Conservation (phyloP, 2,797 vertebrate species). For the Parotocinclus haroldoi region DNA sequence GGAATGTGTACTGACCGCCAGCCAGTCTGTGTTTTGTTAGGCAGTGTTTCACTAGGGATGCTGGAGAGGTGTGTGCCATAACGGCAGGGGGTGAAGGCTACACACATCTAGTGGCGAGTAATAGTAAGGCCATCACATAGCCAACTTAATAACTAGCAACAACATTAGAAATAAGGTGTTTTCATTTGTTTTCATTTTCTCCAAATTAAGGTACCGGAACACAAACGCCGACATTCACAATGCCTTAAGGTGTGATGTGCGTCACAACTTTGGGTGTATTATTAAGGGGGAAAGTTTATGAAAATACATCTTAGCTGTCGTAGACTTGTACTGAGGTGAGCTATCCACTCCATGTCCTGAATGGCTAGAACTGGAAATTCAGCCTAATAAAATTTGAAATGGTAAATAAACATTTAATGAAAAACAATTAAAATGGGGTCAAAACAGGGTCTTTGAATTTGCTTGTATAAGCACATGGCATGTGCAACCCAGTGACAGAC, state of each 20-base stretch:
- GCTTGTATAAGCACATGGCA: constrained; percentile 1
- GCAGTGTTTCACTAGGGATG: constrained; percentile 54
- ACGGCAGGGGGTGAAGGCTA: constrained; percentile 43
- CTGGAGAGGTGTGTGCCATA: constrained; percentile 55
- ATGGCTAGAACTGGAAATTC: constrained; percentile 21
- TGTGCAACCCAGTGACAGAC: not conserved
- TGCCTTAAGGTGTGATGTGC: constrained; percentile 65
- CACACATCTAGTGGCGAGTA: constrained; percentile 23
- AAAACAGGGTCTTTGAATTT: constrained; percentile 16
- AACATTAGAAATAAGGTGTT: constrained; percentile 72
- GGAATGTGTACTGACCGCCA: constrained; percentile 53
- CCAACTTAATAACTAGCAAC: constrained; percentile 68
- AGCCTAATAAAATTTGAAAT: constrained; percentile 24
- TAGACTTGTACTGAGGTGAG: constrained; percentile 47
- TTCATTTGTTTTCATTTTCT: constrained; percentile 73
- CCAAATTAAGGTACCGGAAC: constrained; percentile 58
- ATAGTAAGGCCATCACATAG: constrained; percentile 54
- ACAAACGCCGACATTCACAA: constrained; percentile 54
- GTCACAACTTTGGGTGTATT: constrained; percentile 50
- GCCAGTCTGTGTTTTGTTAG: constrained; percentile 69
- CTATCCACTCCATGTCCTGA: constrained; percentile 42
- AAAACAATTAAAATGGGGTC: constrained; percentile 1
- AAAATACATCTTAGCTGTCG: constrained; percentile 39
- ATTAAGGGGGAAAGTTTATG: constrained; percentile 48
- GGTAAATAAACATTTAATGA: constrained; percentile 28